These are phyloP conservation scores for Atethmia centrago DNA, from an alignment of 2,888 invertebrate genomes.

Conservation along the genomic window DNA sequence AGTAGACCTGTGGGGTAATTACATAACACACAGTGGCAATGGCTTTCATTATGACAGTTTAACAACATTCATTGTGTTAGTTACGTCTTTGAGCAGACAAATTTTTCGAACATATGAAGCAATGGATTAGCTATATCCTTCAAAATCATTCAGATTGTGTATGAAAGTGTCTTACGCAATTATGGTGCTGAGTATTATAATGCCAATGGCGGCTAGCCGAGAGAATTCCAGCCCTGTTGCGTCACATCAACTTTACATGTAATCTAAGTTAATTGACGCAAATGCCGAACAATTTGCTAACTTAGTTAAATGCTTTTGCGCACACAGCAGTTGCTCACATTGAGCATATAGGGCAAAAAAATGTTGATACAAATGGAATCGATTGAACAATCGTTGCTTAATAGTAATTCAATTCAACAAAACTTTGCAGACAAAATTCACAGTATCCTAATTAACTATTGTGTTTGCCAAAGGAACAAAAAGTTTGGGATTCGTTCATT, in stretches of 20 bases:
- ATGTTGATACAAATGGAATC: slow-evolving; percentile 4
- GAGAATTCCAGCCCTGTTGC: slow-evolving; percentile 22
- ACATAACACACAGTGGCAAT: no score
- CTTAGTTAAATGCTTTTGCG: slow-evolving; percentile 10
- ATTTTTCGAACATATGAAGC: no score
- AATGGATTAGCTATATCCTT: no score
- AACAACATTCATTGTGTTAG: no score
- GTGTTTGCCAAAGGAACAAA: slow-evolving; percentile 33
- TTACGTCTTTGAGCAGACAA: no score
- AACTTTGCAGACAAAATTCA: slow-evolving; percentile 45
- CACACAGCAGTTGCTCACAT: slow-evolving; percentile 12
- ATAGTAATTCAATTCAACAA: slow-evolving; percentile 28
- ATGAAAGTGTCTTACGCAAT: no score
- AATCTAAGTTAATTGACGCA: slow-evolving; percentile 16
- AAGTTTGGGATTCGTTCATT: slow-evolving; percentile 22
- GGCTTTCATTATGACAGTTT: no score
- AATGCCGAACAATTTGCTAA: slow-evolving; percentile 32
- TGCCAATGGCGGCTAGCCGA: slow-evolving; percentile 9
- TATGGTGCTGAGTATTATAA: slow-evolving; percentile 29
- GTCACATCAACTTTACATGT: slow-evolving; percentile 30
- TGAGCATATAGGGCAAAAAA: slow-evolving; percentile 13
- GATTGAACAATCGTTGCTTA: slow-evolving; percentile 31
- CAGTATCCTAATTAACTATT: slow-evolving; percentile 31
- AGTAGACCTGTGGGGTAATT: no score
- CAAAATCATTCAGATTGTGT: no score